Base-by-base conservation (phyloP, 1,140 invertebrate genomes). In the Drosophila eugracilis region DNA sequence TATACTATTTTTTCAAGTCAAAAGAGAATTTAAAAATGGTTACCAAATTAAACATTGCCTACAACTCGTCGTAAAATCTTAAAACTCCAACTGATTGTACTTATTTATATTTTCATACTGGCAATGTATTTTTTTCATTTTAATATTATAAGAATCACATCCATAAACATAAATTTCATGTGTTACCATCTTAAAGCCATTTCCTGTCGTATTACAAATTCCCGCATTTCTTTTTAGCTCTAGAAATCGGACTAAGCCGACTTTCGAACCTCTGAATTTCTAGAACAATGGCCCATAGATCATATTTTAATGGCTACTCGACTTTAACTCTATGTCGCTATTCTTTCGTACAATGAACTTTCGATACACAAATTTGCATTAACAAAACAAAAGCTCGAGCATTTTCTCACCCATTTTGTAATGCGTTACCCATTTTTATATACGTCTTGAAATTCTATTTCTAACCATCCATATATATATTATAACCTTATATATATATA, bases 241-340 rank as follows among this genome's bases (percentile, higher is more conserved):
- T 15, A 36, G 22, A 59, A 59, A 59, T 37, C 44, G 32, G 45
- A 17, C 32, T 49, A 26, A 41, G 48, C 21, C 22, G 30, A 65
- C 52, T 28, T 63, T 30, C 60, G 24, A 36, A 58, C 37, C 45
- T 2, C 52, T 47, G 41, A 47, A 52, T 71, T 74, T 74, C 55
- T 74, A 86, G 81, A 86, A 86, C 81, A 86, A 86, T 86, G 83
- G 81, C 71, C 88, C 83, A 86, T 86, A 86, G 83, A 86, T 86
- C 81, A 86, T 88, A 85, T 86, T 86, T 86, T 81, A 86, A 86
- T 83, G 78, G 74, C 45, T 59, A 6, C 37, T 15, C 57, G 72
- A 65, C 67, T 42, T 48, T 53, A 54, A 26, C 52, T 39, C 22
- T 10, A 26, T 63, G 37, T 63, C 54, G 42, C 52, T 32, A 41